Conservation (phyloP, 2,888 invertebrate species). For the Caenorhabditis wallacei region DNA sequence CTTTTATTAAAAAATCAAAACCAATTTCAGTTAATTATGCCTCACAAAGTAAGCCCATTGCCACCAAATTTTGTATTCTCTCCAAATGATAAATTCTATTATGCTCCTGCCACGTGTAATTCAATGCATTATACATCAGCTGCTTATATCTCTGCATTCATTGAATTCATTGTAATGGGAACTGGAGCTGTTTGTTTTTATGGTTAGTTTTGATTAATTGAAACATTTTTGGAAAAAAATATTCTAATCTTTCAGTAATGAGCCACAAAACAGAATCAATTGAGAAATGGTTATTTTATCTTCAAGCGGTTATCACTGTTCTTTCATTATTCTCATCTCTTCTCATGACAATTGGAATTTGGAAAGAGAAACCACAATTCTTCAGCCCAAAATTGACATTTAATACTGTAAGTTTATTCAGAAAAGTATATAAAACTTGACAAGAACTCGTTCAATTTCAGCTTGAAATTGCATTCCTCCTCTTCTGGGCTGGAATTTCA, state of each 20-base stretch:
- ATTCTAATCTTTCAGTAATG: constrained; percentile 64
- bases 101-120: constrained; percentile 80
- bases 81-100: constrained; percentile 78
- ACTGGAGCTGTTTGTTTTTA: constrained; percentile 66
- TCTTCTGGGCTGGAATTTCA: constrained; percentile 76
- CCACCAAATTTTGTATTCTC: constrained; percentile 77
- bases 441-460: constrained; percentile 17
- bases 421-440: background rate
- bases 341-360: constrained; percentile 70
- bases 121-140: constrained; percentile 79
- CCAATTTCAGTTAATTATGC: constrained; percentile 28
- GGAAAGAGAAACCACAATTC: constrained; percentile 72
- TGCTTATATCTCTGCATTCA: constrained; percentile 60
- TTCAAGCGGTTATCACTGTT: constrained; percentile 51
- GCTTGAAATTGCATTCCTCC: constrained; percentile 75
- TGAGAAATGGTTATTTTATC: constrained; percentile 58
- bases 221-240: no score
- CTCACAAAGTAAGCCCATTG: constrained; percentile 42
- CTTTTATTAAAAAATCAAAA: no score
- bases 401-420: constrained; percentile 65
- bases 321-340: constrained; percentile 56
- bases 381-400: constrained; percentile 79
- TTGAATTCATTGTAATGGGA: constrained; percentile 65
- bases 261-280: constrained; percentile 63
- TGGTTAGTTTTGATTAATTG: constrained; percentile 64